Conservation (phyloP, 2,113 vertebrate species). For the Urocynchramus pylzowi region DNA sequence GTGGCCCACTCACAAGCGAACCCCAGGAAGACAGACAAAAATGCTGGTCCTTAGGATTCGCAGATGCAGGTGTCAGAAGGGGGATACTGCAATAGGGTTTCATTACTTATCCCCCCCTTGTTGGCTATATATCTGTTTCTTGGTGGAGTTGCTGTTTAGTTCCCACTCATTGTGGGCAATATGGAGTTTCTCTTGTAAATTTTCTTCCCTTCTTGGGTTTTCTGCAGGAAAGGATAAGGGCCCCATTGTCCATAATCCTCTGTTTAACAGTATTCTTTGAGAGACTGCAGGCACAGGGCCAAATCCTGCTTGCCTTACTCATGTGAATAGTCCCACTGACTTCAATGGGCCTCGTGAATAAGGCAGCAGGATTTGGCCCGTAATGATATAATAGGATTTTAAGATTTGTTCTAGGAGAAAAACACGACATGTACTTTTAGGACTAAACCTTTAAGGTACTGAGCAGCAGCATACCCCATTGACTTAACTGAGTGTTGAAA, state of each 20-base stretch:
- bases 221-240: slow-evolving; percentile 52
- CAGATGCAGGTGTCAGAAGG: background rate
- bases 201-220: slow-evolving; percentile 53
- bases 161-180: slow-evolving; percentile 13
- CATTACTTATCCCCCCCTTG: background rate
- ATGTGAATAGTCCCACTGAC: slow-evolving; percentile 45
- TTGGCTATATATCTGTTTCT: background rate
- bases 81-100: background rate
- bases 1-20: background rate
- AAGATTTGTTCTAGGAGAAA: slow-evolving; percentile 54
- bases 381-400: slow-evolving; percentile 65
- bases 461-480: slow-evolving; percentile 18
- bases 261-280: slow-evolving; percentile 69
- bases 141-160: slow-evolving; percentile 34
- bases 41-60: background rate
- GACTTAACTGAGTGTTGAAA: slow-evolving; percentile 34
- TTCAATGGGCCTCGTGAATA: slow-evolving; percentile 58
- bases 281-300: slow-evolving; percentile 60
- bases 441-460: slow-evolving; percentile 48
- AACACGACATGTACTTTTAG: slow-evolving; percentile 55
- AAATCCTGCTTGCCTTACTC: slow-evolving; percentile 58
- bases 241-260: slow-evolving; percentile 64
- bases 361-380: slow-evolving; percentile 55
- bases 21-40: background rate
- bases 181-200: slow-evolving; percentile 48